A percentile compares a stretch with the other conserved stretches of the same genome.
Conservation (phyloP, 2,797 vertebrate species). For the Distichodus sexfasciatus region DNA sequence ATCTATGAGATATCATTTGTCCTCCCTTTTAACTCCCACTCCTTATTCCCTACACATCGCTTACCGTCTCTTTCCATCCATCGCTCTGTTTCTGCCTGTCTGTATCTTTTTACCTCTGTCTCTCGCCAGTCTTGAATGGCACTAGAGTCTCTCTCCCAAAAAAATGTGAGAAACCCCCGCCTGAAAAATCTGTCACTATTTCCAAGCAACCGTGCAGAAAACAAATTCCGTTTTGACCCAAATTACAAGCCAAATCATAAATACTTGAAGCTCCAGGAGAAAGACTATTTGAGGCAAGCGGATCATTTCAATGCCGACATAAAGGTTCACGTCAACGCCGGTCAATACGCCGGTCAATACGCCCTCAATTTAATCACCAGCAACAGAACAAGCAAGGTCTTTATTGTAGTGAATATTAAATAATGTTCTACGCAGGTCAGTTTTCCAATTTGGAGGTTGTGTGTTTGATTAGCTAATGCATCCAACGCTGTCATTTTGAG, state of each 20-base stretch:
- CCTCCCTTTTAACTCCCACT: too few species aligned
- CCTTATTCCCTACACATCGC: background rate
- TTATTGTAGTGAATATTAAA: background rate
- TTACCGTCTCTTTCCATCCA: background rate
- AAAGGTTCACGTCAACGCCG: too few species aligned
- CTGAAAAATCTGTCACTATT: background rate
- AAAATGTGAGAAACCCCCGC: too few species aligned
- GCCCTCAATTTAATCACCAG: too few species aligned
- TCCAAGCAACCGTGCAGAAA: conserved; percentile 25
- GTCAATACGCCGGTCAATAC: too few species aligned
- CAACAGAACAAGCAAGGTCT: background rate
- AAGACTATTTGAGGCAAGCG: background rate
- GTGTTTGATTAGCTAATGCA: conserved; percentile 17
- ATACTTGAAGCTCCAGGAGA: background rate
- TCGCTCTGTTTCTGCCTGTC: background rate
- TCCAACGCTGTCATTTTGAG: background rate
- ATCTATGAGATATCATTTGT: conserved; percentile 38
- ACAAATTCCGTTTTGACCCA: background rate
- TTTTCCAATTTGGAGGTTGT: background rate
- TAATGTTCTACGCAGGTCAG: background rate
- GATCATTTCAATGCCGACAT: background rate
- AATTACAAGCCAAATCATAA: conserved; percentile 12
- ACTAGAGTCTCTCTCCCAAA: conserved; percentile 1
- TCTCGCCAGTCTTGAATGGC: conserved; percentile 23
- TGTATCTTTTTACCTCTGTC: background rate